Conservation (phyloP, 2,888 invertebrate species). For the Stratiomys singularior region DNA sequence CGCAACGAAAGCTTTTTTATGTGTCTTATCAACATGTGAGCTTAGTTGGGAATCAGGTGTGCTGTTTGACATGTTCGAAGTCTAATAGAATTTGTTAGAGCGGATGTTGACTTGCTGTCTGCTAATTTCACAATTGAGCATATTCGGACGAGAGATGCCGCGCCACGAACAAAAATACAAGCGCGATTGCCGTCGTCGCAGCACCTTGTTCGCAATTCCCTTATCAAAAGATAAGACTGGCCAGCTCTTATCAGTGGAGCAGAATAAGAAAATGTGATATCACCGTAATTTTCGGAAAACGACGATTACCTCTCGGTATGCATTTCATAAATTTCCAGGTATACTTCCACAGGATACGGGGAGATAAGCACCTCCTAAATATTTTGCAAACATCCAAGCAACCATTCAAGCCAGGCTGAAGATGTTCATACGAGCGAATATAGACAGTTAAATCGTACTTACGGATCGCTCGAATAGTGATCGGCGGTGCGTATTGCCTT, state of each 20-base stretch:
- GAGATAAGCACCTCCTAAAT: too few relatives aligned
- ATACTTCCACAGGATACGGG: neutral
- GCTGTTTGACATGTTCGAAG: too few relatives aligned
- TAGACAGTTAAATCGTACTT: slow-evolving; percentile 16
- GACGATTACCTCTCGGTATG: neutral
- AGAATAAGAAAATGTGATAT: slow-evolving; percentile 18
- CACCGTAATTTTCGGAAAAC: neutral
- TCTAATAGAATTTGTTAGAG: too few relatives aligned
- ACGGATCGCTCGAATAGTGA: slow-evolving; percentile 57
- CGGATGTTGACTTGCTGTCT: too few relatives aligned
- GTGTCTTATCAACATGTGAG: too few relatives aligned
- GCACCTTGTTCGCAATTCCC: neutral
- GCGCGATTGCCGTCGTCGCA: neutral
- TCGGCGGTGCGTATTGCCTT: slow-evolving; percentile 57
- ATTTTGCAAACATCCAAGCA: too few relatives aligned
- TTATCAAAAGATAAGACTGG: slow-evolving; percentile 11
- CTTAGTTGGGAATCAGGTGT: too few relatives aligned
- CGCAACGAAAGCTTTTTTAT: too few relatives aligned
- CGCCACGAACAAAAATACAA: too few relatives aligned
- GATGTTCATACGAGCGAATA: neutral
- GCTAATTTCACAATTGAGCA: too few relatives aligned
- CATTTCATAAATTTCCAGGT: neutral
- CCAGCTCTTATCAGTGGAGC: slow-evolving; percentile 9
- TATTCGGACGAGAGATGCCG: too few relatives aligned
- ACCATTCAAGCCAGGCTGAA: neutral